Percentiles rank a stretch among this genome's conserved stretches.
These are phyloP conservation scores for Nephrotoma appendiculata DNA, from an alignment of 2,888 invertebrate species.

Conservation along the genomic window DNA sequence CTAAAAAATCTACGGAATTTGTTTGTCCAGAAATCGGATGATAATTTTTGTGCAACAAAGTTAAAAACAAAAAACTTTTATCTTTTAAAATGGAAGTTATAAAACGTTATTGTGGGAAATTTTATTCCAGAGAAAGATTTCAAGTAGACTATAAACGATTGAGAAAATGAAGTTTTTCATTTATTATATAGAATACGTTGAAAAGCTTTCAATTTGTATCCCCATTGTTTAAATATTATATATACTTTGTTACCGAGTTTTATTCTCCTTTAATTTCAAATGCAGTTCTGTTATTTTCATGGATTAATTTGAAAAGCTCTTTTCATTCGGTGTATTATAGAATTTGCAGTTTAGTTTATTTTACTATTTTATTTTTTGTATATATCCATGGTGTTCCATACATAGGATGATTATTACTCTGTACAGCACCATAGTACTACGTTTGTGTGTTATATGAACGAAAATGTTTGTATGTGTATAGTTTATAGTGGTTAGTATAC, in stretches of 20 bases:
- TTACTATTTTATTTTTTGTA: background rate
- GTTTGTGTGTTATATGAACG: background rate
- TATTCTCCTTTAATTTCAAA: background rate
- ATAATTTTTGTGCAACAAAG: too few species aligned
- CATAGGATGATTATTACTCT: background rate
- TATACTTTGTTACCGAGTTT: background rate
- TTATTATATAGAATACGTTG: background rate
- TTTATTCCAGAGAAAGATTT: too few species aligned
- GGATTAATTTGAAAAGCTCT: background rate
- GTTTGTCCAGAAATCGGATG: too few species aligned
- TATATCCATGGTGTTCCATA: background rate
- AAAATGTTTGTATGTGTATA: background rate
- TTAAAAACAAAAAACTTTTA: too few species aligned
- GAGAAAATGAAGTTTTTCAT: background rate
- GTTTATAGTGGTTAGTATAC: background rate
- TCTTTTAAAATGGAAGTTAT: too few species aligned
- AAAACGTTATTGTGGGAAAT: too few species aligned
- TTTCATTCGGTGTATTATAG: background rate
- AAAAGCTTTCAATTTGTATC: background rate
- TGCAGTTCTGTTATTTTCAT: background rate
- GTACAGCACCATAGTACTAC: background rate
- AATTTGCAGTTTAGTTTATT: background rate
- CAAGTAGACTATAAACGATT: background rate
- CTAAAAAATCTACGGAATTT: too few species aligned
- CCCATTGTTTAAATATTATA: background rate